Conservation (phyloP, 2,888 invertebrate species). For the Rhodophaea formosa region DNA sequence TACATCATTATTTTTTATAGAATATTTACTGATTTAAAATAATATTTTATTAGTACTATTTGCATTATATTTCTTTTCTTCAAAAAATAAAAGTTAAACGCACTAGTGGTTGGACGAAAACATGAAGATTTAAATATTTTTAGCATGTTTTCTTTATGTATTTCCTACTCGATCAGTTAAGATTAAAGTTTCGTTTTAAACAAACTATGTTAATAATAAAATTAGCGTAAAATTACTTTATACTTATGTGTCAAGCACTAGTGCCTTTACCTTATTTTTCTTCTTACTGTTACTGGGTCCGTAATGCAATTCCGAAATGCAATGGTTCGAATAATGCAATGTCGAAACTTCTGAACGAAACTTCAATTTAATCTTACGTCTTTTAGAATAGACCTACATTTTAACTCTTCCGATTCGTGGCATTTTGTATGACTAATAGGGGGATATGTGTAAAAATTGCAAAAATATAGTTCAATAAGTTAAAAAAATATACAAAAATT, state of each 20-base stretch:
- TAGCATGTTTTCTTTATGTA: constrained; percentile 22
- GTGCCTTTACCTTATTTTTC: constrained; percentile 44
- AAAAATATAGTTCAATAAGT: too few relatives aligned
- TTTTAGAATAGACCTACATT: too few relatives aligned
- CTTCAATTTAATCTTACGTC: too few relatives aligned
- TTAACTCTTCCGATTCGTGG: too few relatives aligned
- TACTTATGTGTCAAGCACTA: constrained; percentile 46
- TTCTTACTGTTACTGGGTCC: not conserved
- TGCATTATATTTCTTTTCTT: not conserved
- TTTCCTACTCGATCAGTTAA: not conserved
- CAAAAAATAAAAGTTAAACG: constrained; percentile 15
- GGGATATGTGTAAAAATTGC: too few relatives aligned
- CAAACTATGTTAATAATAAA: not conserved
- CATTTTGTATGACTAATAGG: too few relatives aligned
- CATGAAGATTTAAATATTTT: constrained; percentile 14
- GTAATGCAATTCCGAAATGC: too few relatives aligned
- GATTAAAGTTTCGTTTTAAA: not conserved
- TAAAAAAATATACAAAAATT: too few relatives aligned
- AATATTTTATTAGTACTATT: not conserved
- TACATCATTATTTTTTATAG: not conserved
- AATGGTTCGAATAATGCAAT: not conserved
- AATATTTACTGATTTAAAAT: too few relatives aligned
- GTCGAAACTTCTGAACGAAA: too few relatives aligned
- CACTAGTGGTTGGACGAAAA: constrained; percentile 49
- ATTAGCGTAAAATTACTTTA: not conserved